phyloP scores from a whole-genome alignment of 2,888 invertebrate genomes.

The Dynastes maya region DNA sequence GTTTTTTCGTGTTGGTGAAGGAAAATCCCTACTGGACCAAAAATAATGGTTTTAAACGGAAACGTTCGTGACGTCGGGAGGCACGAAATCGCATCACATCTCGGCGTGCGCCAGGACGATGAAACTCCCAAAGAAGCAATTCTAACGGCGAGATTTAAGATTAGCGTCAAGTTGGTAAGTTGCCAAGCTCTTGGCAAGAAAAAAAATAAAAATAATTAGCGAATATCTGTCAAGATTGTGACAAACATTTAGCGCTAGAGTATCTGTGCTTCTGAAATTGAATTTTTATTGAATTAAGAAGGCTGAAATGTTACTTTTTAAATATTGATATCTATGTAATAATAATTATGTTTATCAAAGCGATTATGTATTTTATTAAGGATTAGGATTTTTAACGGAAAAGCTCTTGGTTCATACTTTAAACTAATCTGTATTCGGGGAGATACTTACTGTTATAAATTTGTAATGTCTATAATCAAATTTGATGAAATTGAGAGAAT shows the following conservation, averaged over 20 bases:
- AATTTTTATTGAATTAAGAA: background rate
- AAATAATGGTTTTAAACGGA: constrained; percentile 8
- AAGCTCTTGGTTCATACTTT: no score
- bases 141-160: constrained; percentile 29
- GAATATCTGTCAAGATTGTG: constrained; percentile 22
- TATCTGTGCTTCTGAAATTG: background rate
- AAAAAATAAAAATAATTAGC: constrained; percentile 29
- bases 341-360: no score
- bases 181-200: background rate
- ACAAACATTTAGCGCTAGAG: background rate
- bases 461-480: no score
- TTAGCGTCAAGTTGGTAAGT: constrained; percentile 23
- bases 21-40: background rate
- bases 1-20: constrained; percentile 5
- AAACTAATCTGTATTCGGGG: no score
- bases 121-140: constrained; percentile 20
- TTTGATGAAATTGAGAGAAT: no score
- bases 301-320: background rate
- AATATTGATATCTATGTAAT: no score
- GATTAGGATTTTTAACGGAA: no score
- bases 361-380: no score
- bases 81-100: background rate
- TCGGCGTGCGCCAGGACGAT: background rate
- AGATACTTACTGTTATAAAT: no score
- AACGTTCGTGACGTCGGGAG: background rate